Conservation (phyloP, 2,888 invertebrate genomes). For the Girardia tigrina region DNA sequence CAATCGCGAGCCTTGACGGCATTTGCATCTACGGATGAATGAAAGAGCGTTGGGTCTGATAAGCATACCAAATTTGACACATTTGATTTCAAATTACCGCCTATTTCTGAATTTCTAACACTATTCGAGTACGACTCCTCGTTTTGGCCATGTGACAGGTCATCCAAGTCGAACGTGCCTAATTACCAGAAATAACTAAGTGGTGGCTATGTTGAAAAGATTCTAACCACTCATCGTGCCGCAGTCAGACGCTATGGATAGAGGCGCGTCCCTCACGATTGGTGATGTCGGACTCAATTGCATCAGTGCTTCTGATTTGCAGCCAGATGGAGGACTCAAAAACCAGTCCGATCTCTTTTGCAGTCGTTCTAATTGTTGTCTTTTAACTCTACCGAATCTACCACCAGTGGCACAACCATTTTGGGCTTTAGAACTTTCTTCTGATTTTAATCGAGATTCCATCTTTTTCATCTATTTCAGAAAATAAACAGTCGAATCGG, state of each 20-base stretch:
- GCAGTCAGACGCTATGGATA: not conserved
- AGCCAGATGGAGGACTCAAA: conserved; percentile 51
- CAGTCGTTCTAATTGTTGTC: conserved; percentile 83
- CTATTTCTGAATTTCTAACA: not conserved
- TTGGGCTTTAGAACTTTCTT: not conserved
- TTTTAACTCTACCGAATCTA: conserved; percentile 47
- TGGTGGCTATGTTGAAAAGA: not conserved
- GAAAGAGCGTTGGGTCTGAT: conserved; percentile 16
- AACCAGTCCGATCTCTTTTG: conserved; percentile 94
- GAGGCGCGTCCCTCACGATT: not conserved
- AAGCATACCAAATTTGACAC: not conserved
- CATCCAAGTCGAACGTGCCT: not conserved
- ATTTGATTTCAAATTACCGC: not conserved
- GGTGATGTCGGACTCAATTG: conserved; percentile 29
- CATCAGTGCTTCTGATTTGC: conserved; percentile 27
- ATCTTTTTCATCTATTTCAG: not conserved
- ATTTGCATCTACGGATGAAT: not conserved
- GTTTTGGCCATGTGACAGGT: not conserved
- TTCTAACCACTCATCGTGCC: not conserved
- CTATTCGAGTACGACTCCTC: not conserved
- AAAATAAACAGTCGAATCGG: no score
- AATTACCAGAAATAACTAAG: no score
- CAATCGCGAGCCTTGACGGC: no score
- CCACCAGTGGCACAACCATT: conserved; percentile 37
- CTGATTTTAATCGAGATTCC: not conserved